These are phyloP conservation scores for Vireo altiloquus DNA, from an alignment of 2,113 vertebrate species.

Conservation along the genomic window DNA sequence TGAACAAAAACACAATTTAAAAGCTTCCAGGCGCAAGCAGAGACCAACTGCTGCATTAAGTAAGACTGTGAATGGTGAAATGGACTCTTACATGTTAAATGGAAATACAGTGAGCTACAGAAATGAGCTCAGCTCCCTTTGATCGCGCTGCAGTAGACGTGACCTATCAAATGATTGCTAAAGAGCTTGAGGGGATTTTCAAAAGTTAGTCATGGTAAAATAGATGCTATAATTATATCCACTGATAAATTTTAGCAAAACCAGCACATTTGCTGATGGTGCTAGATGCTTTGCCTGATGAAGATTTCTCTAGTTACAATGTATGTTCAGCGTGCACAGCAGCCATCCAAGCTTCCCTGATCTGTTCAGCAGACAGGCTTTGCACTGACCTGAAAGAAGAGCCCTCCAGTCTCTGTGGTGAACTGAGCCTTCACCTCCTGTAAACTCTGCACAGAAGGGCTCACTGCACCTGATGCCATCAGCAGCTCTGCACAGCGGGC, in stretches of 20 bases:
- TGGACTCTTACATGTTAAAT: neutral
- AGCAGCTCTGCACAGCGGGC: neutral
- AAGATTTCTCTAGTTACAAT: neutral
- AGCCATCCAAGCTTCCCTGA: neutral
- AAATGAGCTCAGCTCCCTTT: neutral
- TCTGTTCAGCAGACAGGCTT: neutral
- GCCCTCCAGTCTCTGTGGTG: neutral
- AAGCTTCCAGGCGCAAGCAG: neutral
- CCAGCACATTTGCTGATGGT: neutral
- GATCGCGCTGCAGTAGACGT: neutral
- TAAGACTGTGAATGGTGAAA: neutral
- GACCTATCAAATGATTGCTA: neutral
- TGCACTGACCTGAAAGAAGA: neutral
- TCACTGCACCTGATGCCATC: neutral
- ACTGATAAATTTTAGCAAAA: slow-evolving; percentile 22
- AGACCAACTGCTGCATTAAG: neutral
- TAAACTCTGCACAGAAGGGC: neutral
- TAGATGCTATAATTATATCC: slow-evolving; percentile 17
- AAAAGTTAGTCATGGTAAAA: slow-evolving; percentile 19
- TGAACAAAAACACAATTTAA: neutral
- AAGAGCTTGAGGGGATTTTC: slow-evolving; percentile 20
- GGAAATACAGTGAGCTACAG: neutral
- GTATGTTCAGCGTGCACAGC: fast-evolving
- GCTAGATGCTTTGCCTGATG: neutral
- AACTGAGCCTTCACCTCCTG: neutral